Evolutionary conservation across 2,888 invertebrate genomes (phyloP).

Genomic region (Phymatocera aterrima): DNA sequence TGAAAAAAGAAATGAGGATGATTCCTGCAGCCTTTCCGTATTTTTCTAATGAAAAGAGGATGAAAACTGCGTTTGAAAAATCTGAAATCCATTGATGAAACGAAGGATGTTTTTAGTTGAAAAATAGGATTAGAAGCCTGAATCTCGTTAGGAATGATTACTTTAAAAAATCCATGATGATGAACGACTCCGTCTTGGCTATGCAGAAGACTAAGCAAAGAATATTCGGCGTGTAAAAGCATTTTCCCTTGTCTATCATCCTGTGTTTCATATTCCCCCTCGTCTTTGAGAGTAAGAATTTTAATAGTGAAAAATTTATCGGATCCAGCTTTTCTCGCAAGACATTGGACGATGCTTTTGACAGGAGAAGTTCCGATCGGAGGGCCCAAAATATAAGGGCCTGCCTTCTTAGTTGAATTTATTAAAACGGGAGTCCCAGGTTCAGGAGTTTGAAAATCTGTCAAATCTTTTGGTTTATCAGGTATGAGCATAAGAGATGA

Average conservation of each 20-base stretch:
- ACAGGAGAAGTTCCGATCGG: slow-evolving; percentile 85
- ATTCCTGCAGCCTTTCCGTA: too few relatives aligned
- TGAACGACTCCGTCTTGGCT: slow-evolving; percentile 85
- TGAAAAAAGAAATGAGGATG: too few relatives aligned
- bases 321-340: slow-evolving; percentile 83
- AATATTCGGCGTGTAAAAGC: slow-evolving; percentile 86
- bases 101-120: not conserved
- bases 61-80: too few relatives aligned
- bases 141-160: slow-evolving; percentile 63
- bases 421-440: slow-evolving; percentile 77
- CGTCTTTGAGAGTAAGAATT: slow-evolving; percentile 75
- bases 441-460: slow-evolving; percentile 73
- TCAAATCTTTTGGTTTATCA: slow-evolving; percentile 51
- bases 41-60: too few relatives aligned
- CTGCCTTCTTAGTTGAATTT: slow-evolving; percentile 79
- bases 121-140: too few relatives aligned
- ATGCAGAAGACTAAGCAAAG: slow-evolving; percentile 82
- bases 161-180: slow-evolving; percentile 87
- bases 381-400: slow-evolving; percentile 83
- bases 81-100: slow-evolving; percentile 38
- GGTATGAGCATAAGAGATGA: not conserved
- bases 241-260: slow-evolving; percentile 88
- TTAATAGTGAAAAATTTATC: slow-evolving; percentile 85
- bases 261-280: slow-evolving; percentile 80
- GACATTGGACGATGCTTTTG: slow-evolving; percentile 85